phyloP scores from a whole-genome alignment of 2,888 invertebrate species.

The Tupiocoris notatus region DNA sequence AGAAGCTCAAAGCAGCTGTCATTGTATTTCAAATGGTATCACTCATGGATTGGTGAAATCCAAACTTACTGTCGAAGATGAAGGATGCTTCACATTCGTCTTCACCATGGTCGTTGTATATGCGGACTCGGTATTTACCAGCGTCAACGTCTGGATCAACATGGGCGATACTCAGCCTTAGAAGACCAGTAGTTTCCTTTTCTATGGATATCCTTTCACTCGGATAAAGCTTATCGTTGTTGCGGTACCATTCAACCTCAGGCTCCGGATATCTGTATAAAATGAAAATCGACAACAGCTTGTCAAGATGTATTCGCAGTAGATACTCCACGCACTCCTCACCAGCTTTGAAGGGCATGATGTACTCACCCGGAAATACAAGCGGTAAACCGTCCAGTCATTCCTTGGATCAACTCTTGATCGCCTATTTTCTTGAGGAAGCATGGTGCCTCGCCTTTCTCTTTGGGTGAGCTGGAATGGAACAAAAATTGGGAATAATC shows the following conservation, averaged over 20 bases:
- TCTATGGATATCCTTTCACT: constrained; percentile 81
- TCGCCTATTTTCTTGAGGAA: constrained; percentile 89
- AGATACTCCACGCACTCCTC: too few species aligned
- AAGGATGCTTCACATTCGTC: constrained; percentile 76
- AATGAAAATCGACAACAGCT: neutral
- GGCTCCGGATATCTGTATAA: constrained; percentile 68
- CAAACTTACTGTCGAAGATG: constrained; percentile 73
- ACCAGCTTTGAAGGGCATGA: neutral
- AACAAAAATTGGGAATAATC: too few species aligned
- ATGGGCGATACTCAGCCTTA: constrained; percentile 76
- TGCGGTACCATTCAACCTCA: constrained; percentile 82
- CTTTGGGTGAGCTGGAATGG: constrained; percentile 40
- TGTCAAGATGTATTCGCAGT: too few species aligned
- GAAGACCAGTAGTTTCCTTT: constrained; percentile 75
- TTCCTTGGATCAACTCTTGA: constrained; percentile 79
- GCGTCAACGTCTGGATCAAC: constrained; percentile 73
- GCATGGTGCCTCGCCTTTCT: constrained; percentile 68
- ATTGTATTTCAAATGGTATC: too few species aligned
- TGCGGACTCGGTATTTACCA: constrained; percentile 79
- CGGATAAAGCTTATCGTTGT: constrained; percentile 75
- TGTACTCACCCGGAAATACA: constrained; percentile 70
- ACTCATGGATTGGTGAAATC: too few species aligned
- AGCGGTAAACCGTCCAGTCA: constrained; percentile 91
- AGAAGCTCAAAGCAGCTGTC: too few species aligned
- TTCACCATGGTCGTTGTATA: constrained; percentile 81